These are phyloP conservation scores for Morbakka virulenta DNA, from an alignment of 30 jellyfish, hydroid and myxozoan species.

Conservation along the genomic window DNA sequence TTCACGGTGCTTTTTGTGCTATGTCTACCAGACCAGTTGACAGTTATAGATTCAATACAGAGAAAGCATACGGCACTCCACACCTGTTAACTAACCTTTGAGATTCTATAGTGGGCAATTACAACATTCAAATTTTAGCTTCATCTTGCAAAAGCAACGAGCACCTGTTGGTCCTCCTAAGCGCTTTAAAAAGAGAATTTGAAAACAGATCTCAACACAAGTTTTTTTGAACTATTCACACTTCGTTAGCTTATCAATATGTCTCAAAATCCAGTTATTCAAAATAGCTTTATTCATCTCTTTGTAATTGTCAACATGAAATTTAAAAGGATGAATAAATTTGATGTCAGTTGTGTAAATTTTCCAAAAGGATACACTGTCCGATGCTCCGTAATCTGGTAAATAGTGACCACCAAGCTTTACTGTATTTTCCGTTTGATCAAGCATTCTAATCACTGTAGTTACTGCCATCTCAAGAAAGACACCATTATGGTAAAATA, in stretches of 20 bases:
- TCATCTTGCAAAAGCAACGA: no score
- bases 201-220: no score
- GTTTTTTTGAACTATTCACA: no score
- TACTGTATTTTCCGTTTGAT: constrained; percentile 39
- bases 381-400: constrained; percentile 77
- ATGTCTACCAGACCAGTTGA: no score
- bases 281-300: constrained; percentile 63
- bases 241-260: neutral
- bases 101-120: no score
- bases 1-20: no score
- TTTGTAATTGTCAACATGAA: constrained; percentile 39
- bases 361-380: constrained; percentile 63
- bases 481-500: constrained; percentile 50
- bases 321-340: constrained; percentile 82
- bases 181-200: no score
- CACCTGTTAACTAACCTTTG: no score
- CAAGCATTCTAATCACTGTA: constrained; percentile 67
- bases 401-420: constrained; percentile 67
- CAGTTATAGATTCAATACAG: no score
- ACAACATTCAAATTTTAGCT: no score
- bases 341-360: constrained; percentile 58
- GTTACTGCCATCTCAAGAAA: constrained; percentile 87
- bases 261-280: constrained; percentile 52
- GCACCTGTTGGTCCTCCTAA: no score
- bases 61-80: no score